These are phyloP conservation scores for Acrobeloides nanus DNA, from an alignment of 2,888 invertebrate species.

Conservation along the genomic window DNA sequence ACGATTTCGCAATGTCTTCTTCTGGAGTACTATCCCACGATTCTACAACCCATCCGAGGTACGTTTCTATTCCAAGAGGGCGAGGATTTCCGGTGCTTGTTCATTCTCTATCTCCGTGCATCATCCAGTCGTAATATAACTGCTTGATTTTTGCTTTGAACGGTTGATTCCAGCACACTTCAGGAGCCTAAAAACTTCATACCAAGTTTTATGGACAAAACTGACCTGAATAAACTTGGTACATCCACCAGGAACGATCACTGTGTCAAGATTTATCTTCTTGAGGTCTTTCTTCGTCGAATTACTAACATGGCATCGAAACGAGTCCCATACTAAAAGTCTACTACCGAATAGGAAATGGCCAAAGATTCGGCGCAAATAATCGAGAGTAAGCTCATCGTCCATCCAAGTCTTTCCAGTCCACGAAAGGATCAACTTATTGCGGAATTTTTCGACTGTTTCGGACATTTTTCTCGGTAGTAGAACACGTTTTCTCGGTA, in stretches of 20 bases:
- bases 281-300: slow-evolving; percentile 12
- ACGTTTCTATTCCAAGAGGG: background rate
- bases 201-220: background rate
- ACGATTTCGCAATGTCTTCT: too few relatives aligned
- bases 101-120: background rate
- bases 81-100: background rate
- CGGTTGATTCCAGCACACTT: slow-evolving; percentile 22
- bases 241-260: slow-evolving; percentile 22
- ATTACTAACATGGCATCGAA: slow-evolving; percentile 23
- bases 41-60: slow-evolving; percentile 1
- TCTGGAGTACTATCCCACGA: too few relatives aligned
- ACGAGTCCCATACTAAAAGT: slow-evolving; percentile 29
- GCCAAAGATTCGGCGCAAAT: slow-evolving; percentile 21
- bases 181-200: slow-evolving; percentile 9
- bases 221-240: slow-evolving; percentile 17
- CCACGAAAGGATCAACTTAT: too few relatives aligned
- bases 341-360: slow-evolving; percentile 13
- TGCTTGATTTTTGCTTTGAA: slow-evolving; percentile 15
- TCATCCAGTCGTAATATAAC: slow-evolving; percentile 9
- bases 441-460: too few relatives aligned
- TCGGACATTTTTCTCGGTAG: too few relatives aligned
- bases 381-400: slow-evolving; percentile 21
- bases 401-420: background rate
- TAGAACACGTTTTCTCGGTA: too few relatives aligned
- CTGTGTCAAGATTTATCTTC: slow-evolving; percentile 5